Conservation (phyloP, 2,113 vertebrate species). For the Parus major region DNA sequence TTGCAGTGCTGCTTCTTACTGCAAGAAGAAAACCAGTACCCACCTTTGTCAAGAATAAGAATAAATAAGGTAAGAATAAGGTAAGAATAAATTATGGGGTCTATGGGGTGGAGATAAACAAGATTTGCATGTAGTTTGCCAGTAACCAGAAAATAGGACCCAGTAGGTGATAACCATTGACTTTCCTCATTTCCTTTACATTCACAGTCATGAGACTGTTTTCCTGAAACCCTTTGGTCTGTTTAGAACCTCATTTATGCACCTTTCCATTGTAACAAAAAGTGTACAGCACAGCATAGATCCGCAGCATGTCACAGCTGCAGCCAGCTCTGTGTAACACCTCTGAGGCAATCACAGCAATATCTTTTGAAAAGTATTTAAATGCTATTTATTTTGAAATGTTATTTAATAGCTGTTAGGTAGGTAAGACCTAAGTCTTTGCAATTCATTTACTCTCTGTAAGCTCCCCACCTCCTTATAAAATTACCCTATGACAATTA, state of each 20-base stretch:
- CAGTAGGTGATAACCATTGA: not conserved
- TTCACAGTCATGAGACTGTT: not conserved
- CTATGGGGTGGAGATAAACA: not conserved
- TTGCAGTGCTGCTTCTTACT: not conserved
- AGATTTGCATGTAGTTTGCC: not conserved
- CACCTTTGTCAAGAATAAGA: not conserved
- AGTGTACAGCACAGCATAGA: accelerated
- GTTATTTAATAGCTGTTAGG: not conserved
- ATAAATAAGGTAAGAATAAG: too few species aligned
- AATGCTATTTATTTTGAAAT: constrained; percentile 3
- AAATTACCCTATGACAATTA: constrained; percentile 22
- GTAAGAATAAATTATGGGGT: not conserved
- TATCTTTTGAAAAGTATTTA: not conserved
- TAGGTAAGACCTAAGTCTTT: not conserved
- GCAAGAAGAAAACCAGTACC: not conserved
- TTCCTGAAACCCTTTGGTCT: not conserved
- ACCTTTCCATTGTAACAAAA: not conserved
- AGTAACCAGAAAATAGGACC: not conserved
- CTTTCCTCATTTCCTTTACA: not conserved
- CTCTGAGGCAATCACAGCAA: not conserved
- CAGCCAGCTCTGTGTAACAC: not conserved
- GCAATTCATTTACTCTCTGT: not conserved
- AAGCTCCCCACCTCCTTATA: not conserved
- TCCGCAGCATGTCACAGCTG: not conserved
- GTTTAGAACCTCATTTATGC: not conserved